Base-by-base conservation (phyloP, 2,888 invertebrate species). In the Sympetrum striolatum region DNA sequence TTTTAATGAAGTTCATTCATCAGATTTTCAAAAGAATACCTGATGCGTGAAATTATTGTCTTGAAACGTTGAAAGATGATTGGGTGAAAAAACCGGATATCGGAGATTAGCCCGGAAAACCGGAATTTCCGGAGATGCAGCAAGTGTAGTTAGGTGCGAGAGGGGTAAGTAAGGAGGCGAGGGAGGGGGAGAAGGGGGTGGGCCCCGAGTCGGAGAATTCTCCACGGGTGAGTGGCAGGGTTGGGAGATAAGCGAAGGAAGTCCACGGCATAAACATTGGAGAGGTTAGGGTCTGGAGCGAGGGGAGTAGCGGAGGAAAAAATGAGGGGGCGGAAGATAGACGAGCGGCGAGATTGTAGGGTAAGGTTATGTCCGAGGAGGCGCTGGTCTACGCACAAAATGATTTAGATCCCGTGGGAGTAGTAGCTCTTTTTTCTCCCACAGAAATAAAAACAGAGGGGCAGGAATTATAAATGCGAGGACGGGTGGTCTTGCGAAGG, bases 291-390 rank as follows among this genome's bases (percentile, higher is more conserved):
- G 86, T 86, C 86, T 53, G 37, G 60, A 37, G 86, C 14, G 37
- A 18, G 37, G 37, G 58, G n/a, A 44, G 31, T 22, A 31, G 58
- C 31, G 35, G 44, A 82, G 53, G 53, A 37, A 35, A 60, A 25
- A 31, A 86, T 37, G 86, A 86, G 86, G n/a, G 60, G 86, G 86
- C 58, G 60, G 86, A 60, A 86, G 86, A 86, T 82, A 58, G 82
- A 82, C 82, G 86, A 86, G 35, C n/a, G 60, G 53, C 37, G 86
- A 60, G 86, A 86, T 86, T 86, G 86, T 86, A 86, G 86, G 86
- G 86, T 86, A 86, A 86, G 86, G 86, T 86, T 86, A 86, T 86
- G 86, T 86, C 86, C 60, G 82, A 82, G 53, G 82, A 82, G 82
- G 82, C 82, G 58, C 44, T 82, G 60, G 86, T 86, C 86, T 60